Conservation (phyloP, 2,113 vertebrate genomes). For the Dipodomys stephensi region DNA sequence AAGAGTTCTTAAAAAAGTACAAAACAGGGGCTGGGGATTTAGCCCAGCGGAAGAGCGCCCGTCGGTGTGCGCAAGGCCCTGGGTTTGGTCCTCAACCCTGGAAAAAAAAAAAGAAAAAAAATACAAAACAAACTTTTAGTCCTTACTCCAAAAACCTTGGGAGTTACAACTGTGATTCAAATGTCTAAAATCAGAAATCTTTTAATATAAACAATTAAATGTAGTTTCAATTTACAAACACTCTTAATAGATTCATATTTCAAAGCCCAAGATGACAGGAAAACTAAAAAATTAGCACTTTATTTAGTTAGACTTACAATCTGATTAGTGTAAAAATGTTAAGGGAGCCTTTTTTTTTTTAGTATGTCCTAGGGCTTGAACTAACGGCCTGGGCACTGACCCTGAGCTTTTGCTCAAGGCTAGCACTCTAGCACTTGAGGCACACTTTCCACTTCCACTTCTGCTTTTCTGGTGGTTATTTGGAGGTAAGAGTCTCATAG, state of each 20-base stretch:
- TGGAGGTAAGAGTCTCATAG: too few relatives aligned
- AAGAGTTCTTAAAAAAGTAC: neutral
- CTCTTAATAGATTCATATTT: neutral
- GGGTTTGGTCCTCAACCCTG: too few relatives aligned
- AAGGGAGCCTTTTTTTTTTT: neutral
- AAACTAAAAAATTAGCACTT: neutral
- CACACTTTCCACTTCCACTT: too few relatives aligned
- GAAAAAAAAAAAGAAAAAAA: neutral
- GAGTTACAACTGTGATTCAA: neutral
- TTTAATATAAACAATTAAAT: neutral
- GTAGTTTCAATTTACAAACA: neutral
- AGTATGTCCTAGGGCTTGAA: too few relatives aligned
- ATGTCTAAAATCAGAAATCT: neutral
- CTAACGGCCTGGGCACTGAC: too few relatives aligned
- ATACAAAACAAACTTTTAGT: neutral
- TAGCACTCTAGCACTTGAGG: too few relatives aligned
- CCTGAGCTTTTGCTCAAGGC: too few relatives aligned
- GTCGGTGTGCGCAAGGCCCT: too few relatives aligned
- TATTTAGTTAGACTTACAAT: conserved; percentile 30
- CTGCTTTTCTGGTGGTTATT: too few relatives aligned
- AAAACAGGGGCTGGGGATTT: too few relatives aligned
- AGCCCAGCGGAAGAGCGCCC: too few relatives aligned
- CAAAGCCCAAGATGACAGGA: conserved; percentile 5
- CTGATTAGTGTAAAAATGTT: conserved; percentile 21
- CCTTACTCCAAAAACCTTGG: neutral